Base-by-base conservation (phyloP, 2,797 vertebrate genomes). In the Lagodon rhomboides region DNA sequence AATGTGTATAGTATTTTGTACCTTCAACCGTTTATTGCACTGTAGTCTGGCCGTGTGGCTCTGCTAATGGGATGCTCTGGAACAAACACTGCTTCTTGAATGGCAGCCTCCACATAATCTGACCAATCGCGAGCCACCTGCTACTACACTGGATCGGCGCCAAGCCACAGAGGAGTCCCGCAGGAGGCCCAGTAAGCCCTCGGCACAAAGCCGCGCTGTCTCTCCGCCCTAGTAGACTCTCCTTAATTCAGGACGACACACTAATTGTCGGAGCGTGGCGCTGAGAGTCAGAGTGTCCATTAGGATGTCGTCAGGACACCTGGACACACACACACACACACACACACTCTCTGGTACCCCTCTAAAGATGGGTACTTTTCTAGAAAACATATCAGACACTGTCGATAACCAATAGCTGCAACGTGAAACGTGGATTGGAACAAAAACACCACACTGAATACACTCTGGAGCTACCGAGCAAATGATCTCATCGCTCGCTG, bases 81-180 rank as follows among this genome's bases (percentile, higher is more conserved):
- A 73, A 54, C 23, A 58, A 73, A 53, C 16, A 2, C n/a, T 72
- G 34, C 50, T 20, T 49, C 68, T 60, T 70, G 20, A 68, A 68
- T n/a, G 58, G 55, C 59, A 23, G 63, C 16, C 67, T 68, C 0
- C 3, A 5, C 22, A 53, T 50, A 71, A 65, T 51, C 56, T 7
- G 54, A 38, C 53, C 68, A 54, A 54, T 73, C 44, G n/a, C 23
- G 54, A 23, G 50, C 58, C 54, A 58, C 41, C 18, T 51, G 44
- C 73, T 41, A 58, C 63, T 49, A 34, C 43, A 22, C 11, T 61
- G 68, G 68, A 47, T 18, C 0, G 27, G 50, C 61, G 73, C 78
- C 54, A 79, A 58, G 17, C 56, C 56, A 5, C 16, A 3, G 17
- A 49, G 30, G 27, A 12, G 54, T 46, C 54, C 65, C 4, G 7